phyloP scores from a whole-genome alignment of 2,888 invertebrate genomes.

The Sacculina carcini region DNA sequence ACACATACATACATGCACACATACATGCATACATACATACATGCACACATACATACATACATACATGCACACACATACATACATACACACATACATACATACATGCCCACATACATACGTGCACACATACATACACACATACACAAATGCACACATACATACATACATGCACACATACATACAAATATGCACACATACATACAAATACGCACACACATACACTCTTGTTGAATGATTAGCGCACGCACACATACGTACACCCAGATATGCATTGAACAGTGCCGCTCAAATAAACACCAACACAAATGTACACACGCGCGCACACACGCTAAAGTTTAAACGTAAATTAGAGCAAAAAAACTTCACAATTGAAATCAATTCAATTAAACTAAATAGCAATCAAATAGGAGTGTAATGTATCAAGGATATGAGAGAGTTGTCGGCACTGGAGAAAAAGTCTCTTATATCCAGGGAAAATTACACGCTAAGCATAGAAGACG shows the following conservation, averaged over 20 bases:
- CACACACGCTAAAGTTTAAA: no score
- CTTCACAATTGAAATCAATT: no score
- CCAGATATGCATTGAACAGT: no score
- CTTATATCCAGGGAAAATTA: no score
- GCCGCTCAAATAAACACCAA: no score
- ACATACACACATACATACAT: background rate
- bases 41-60: conserved; percentile 2
- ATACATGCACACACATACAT: conserved; percentile 1
- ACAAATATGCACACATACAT: conserved; percentile 5
- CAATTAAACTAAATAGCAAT: no score
- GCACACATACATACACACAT: background rate
- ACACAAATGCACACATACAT: background rate
- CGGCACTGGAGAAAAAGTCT: no score
- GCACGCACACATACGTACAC: conserved; percentile 2
- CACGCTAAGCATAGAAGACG: no score
- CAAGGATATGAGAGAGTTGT: no score
- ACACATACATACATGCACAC: background rate
- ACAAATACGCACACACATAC: conserved; percentile 7
- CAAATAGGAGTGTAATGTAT: no score
- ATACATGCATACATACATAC: background rate
- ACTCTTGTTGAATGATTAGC: conserved; percentile 4
- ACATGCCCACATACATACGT: background rate
- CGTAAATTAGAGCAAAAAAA: no score
- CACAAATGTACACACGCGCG: no score
- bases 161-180: conserved; percentile 2